Evolutionary conservation across 2,797 vertebrate species (phyloP), one percentile per base, ranked within the genome.

Genomic region (Gallirallus australis): DNA sequence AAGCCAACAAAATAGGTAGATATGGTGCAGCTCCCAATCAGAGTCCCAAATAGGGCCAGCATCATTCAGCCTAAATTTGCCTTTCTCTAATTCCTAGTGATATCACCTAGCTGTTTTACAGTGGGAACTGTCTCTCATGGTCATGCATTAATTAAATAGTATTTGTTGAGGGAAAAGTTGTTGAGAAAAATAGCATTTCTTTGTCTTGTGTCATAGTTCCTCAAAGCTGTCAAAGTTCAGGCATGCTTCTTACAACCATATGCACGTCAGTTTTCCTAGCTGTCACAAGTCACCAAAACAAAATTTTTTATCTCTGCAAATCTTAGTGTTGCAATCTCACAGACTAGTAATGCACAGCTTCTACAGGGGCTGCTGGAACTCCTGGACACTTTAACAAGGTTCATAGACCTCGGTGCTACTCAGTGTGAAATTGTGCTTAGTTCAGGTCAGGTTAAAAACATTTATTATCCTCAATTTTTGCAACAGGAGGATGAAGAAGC

Each of bases 401-500:
- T 73, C 16, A 16, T 5, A 40, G 23, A 31, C 50, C 17, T 52
- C 23, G 2, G 6, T 31, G 23, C 8, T 64, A 15, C 33, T 52
- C 2, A 4, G 8, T 42, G 21, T 35, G 53, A 82, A 64, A 30
- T 33, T 0, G 0, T 12, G 6, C 14, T 92, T 53, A n/a, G 19
- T 7, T 69, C 30, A 82, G 64, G 5, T 48, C 21, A n/a, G 21
- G 37, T 42, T 72, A 80, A 72, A 19, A 90, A 53, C 45, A 47
- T 6, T 2, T 24, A 16, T 59, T 52, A 30, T 9, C 11, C 70
- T 83, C 24, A 37, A 24, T 39, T 68, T 92, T 63, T 79, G 23
- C 40, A 80, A 7, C 11, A 79, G 45, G 11, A 72, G n/a, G 39
- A 14, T 76, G 50, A 56, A 42, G 42, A 20, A 61, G 11, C 37